A percentile compares a stretch with the other conserved stretches of the same genome.
Conservation (phyloP, 2,113 vertebrate species). For the Callipepla californica region DNA sequence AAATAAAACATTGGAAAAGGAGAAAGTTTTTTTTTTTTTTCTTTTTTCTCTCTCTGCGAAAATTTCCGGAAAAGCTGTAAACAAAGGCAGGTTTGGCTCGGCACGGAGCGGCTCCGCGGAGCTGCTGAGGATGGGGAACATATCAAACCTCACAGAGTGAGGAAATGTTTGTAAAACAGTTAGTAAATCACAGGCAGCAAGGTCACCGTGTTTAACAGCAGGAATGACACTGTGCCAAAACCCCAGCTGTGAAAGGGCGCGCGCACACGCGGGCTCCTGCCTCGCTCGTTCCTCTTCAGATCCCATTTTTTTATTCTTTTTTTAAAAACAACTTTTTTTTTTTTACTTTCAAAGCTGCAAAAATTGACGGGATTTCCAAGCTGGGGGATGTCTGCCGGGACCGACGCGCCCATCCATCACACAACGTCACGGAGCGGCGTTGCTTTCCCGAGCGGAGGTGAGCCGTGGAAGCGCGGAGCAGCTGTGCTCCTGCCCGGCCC, state of each 20-base stretch:
- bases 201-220: constrained; percentile 84
- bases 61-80: constrained; percentile 92
- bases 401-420: fast-evolving
- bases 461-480: not conserved
- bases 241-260: constrained; percentile 90
- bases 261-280: constrained; percentile 55
- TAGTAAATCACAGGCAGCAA: constrained; percentile 86
- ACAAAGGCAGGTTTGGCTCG: constrained; percentile 91
- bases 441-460: not conserved
- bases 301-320: not conserved
- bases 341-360: not conserved
- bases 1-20: constrained; percentile 85
- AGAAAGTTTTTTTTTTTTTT: constrained; percentile 71
- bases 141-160: constrained; percentile 83
- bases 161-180: constrained; percentile 89
- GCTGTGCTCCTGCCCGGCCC: too few relatives aligned
- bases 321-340: not conserved
- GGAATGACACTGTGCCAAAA: constrained; percentile 82
- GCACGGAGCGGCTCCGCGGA: constrained; percentile 68
- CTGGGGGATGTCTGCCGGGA: not conserved
- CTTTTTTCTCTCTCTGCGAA: constrained; percentile 77
- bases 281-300: not conserved
- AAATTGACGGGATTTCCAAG: fast-evolving
- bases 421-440: not conserved
- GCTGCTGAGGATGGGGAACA: constrained; percentile 76